Conservation (phyloP, 2,888 invertebrate genomes). For the Sarcophaga variegata region DNA sequence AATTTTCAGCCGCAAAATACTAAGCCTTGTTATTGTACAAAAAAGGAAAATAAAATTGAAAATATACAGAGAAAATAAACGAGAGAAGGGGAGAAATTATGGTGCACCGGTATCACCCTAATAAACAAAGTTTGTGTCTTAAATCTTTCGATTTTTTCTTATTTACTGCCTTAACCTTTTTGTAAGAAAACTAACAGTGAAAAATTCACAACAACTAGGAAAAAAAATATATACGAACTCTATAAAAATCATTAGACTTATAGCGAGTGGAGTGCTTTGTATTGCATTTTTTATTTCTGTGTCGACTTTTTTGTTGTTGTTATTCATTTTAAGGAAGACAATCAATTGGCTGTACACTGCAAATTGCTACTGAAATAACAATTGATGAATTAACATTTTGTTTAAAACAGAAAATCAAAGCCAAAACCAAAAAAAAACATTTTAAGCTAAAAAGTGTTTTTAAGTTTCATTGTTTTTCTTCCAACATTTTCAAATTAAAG, state of each 20-base stretch:
- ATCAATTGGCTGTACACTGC: conserved; percentile 62
- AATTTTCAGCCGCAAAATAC: conserved; percentile 29
- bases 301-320: neutral
- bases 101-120: conserved; percentile 34
- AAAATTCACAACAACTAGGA: conserved; percentile 18
- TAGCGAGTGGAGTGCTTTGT: neutral
- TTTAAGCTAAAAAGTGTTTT: conserved; percentile 2
- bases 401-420: conserved; percentile 18
- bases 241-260: conserved; percentile 8
- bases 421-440: conserved; percentile 10
- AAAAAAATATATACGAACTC: conserved; percentile 30
- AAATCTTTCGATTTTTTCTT: conserved; percentile 42
- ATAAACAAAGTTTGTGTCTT: conserved; percentile 52
- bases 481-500: conserved; percentile 24
- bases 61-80: too few species aligned
- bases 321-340: conserved; percentile 47
- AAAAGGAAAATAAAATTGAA: too few species aligned
- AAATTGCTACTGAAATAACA: conserved; percentile 67
- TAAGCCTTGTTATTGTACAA: neutral
- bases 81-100: neutral
- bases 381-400: conserved; percentile 65
- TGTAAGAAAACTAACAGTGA: neutral
- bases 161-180: conserved; percentile 32
- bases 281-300: neutral
- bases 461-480: conserved; percentile 13